Percentiles rank a stretch among this genome's conserved stretches.
These are phyloP conservation scores for Drosophila ohnishii DNA, from an alignment of 1,140 invertebrate species.

Conservation along the genomic window DNA sequence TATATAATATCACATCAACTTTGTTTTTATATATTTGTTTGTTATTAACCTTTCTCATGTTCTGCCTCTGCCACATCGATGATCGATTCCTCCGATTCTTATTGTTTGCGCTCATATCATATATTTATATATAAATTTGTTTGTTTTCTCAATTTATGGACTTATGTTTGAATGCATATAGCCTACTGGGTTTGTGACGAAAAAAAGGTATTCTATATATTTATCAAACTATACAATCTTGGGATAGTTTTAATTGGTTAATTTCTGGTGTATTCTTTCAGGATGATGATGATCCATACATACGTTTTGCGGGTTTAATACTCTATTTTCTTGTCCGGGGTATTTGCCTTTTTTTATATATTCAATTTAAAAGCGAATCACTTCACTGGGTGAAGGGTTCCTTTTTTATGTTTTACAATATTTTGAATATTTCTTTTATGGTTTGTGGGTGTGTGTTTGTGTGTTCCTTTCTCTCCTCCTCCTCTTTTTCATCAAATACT, in stretches of 20 bases:
- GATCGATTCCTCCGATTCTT: slow-evolving; percentile 40
- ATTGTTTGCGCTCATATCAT: slow-evolving; percentile 59
- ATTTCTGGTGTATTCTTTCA: slow-evolving; percentile 6
- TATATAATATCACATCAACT: slow-evolving; percentile 83
- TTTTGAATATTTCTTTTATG: slow-evolving; percentile 67
- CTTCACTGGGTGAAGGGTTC: slow-evolving; percentile 68
- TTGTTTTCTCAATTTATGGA: slow-evolving; percentile 33
- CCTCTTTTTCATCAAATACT: slow-evolving; percentile 34
- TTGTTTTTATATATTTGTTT: slow-evolving; percentile 74
- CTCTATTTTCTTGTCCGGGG: slow-evolving; percentile 39
- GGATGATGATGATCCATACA: slow-evolving; percentile 34
- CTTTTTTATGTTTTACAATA: slow-evolving; percentile 62
- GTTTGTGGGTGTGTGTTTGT: slow-evolving; percentile 30
- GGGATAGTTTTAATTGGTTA: slow-evolving; percentile 27
- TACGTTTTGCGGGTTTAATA: slow-evolving; percentile 62
- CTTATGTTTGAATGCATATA: slow-evolving; percentile 44
- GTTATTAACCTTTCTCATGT: slow-evolving; percentile 44
- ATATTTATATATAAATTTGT: slow-evolving; percentile 46
- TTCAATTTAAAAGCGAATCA: slow-evolving; percentile 59
- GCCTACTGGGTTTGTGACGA: slow-evolving; percentile 61
- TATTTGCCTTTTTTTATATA: slow-evolving; percentile 23
- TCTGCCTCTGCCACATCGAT: slow-evolving; percentile 16
- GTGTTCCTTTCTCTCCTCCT: slow-evolving; percentile 2
- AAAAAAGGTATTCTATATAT: slow-evolving; percentile 18
- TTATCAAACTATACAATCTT: slow-evolving; percentile 29